Evolutionary conservation across 2,797 vertebrate genomes (phyloP), one percentile per base, ranked within the genome.

Genomic region (Stomatorhinus walkeri): DNA sequence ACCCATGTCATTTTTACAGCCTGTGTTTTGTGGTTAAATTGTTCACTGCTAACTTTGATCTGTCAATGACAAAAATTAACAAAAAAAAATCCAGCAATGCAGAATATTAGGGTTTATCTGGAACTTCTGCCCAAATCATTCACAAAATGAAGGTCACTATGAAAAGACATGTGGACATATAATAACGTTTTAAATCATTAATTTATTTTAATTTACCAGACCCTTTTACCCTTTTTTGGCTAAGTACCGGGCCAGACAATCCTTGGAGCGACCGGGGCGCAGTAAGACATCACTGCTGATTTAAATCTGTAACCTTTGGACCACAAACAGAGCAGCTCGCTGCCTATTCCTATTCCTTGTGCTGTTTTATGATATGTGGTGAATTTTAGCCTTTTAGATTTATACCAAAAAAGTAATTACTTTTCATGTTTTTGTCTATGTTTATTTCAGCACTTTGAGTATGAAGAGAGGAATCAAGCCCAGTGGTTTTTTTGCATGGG

Each of bases 1-100:
- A 28, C 90, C 86, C 85, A 54, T 87, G 19, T 28, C 83, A 51
- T 51, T 85, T 22, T 28, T 85, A 14, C 46, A 85, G 48, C 24
- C 22, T 28, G 46, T 49, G 8, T 36, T 88, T 81, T 56, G 87
- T 51, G 28, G 59, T 87, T 76, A 61, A 83, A 36, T 46, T 40
- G 19, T 76, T 59, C 87, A 49, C 46, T 83, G 46, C n/a, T 81
- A n/a, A 24, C 52, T 51, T 52, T 84, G 59, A 48, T 61, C 87
- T 89, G 87, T 83, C 48, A n/a, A 52, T 49, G 52, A 54, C 81
- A 76, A 59, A 61, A 36, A 85, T 16, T 2, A 14, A 32, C 64
- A 68, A 68, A 68, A 68, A 68, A 68, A 68, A 36, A 40, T 49
- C n/a, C 51, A 76, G 89, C 76, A 89, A 54, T 32, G 16, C 28